These are phyloP conservation scores for Sylvicapra grimmia DNA, from an alignment of 2,113 vertebrate species.

Conservation along the genomic window DNA sequence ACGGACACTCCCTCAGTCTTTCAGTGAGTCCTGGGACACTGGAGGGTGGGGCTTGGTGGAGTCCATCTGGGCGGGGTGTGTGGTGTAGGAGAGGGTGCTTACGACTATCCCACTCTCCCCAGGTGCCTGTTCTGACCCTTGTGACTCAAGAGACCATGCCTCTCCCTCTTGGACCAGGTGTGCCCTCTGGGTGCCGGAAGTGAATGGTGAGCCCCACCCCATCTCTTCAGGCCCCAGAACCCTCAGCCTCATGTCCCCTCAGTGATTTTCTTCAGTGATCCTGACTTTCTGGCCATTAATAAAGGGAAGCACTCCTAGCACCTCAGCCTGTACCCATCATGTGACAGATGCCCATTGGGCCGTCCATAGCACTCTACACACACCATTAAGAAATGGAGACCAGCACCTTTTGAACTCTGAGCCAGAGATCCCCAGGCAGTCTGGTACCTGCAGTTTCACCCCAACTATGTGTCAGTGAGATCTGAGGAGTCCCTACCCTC, in stretches of 20 bases:
- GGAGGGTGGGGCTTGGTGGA: background rate
- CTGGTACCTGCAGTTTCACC: background rate
- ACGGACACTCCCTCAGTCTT: background rate
- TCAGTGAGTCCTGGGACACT: slow-evolving; percentile 45
- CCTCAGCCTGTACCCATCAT: background rate
- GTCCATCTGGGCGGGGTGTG: background rate
- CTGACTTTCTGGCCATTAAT: slow-evolving; percentile 51
- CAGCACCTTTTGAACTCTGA: background rate
- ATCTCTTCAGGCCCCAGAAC: slow-evolving; percentile 7
- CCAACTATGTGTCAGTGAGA: background rate
- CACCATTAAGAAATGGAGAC: background rate
- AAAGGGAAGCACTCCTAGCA: slow-evolving; percentile 50
- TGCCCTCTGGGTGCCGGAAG: slow-evolving; percentile 39
- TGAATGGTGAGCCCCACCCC: slow-evolving; percentile 31
- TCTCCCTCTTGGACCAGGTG: slow-evolving; percentile 58
- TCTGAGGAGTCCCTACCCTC: background rate
- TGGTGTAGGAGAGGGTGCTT: background rate
- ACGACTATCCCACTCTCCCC: background rate
- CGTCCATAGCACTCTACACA: background rate
- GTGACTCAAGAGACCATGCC: slow-evolving; percentile 58
- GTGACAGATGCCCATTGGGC: background rate
- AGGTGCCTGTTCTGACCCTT: slow-evolving; percentile 68
- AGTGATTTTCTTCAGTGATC: slow-evolving; percentile 43
- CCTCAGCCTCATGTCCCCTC: slow-evolving; percentile 33
- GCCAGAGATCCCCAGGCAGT: background rate